Evolutionary conservation across 2,888 invertebrate species (phyloP).

Genomic region (Chymomyza procnemis): DNA sequence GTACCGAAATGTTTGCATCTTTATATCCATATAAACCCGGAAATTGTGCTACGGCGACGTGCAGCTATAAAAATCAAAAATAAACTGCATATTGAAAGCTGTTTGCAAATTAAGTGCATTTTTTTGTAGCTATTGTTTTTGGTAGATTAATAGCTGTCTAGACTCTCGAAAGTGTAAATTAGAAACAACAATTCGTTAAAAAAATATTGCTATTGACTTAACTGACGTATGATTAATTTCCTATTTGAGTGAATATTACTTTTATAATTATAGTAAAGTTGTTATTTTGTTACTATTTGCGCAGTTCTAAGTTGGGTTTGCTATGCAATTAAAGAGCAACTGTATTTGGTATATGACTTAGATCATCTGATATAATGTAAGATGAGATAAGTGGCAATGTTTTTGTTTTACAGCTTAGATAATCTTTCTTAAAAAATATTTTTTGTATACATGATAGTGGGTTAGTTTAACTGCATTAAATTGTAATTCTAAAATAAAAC

Average conservation of each 20-base stretch:
- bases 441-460: too few relatives aligned
- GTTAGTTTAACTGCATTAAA: too few relatives aligned
- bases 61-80: not conserved
- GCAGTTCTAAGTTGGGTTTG: too few relatives aligned
- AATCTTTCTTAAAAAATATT: too few relatives aligned
- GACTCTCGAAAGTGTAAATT: not conserved
- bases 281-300: not conserved
- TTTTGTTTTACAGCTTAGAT: too few relatives aligned
- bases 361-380: too few relatives aligned
- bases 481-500: too few relatives aligned
- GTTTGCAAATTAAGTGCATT: not conserved
- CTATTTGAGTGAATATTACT: not conserved
- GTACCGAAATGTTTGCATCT: too few relatives aligned
- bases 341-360: too few relatives aligned
- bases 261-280: not conserved
- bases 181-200: not conserved
- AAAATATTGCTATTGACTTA: not conserved
- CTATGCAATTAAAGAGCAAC: too few relatives aligned
- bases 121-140: not conserved
- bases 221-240: not conserved
- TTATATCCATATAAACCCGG: slow-evolving; percentile 40
- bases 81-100: not conserved
- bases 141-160: not conserved
- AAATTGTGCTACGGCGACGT: slow-evolving; percentile 45
- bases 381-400: too few relatives aligned